A percentile compares a stretch with the other conserved stretches of the same genome.
Evolutionary conservation across 2,888 invertebrate species (phyloP).

Genomic region (Nesidiocoris tenuis): DNA sequence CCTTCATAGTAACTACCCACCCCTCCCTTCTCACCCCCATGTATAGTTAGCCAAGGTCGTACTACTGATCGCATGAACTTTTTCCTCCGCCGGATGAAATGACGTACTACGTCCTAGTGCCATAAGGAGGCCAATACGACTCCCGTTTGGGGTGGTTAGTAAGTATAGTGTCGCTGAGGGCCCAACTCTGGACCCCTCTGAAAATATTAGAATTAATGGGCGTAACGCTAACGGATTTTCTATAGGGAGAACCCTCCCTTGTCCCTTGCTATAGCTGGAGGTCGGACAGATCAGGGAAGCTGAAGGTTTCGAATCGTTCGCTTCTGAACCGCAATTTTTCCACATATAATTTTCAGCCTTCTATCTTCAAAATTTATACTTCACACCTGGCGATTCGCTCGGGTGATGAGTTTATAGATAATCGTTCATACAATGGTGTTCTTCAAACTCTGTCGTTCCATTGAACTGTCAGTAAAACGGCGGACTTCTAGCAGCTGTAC

Average conservation of each 20-base stretch:
- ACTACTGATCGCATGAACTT: neutral
- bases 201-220: conserved; percentile 38
- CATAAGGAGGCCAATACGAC: conserved; percentile 5
- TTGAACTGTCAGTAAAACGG: no score
- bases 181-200: neutral
- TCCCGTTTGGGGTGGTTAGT: neutral
- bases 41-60: neutral
- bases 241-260: neutral
- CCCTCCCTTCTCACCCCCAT: neutral
- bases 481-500: no score
- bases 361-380: no score
- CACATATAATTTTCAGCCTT: no score
- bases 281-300: neutral
- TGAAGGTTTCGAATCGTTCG: neutral
- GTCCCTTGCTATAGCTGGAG: neutral
- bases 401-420: no score
- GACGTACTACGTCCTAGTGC: conserved; percentile 1
- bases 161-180: neutral
- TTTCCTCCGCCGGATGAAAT: neutral
- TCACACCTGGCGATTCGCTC: no score
- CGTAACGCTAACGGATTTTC: conserved; percentile 38
- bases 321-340: neutral
- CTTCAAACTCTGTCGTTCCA: no score
- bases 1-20: no score
- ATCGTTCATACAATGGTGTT: no score